These are phyloP conservation scores for Prolemur simus DNA, from an alignment of 2,113 vertebrate genomes.

Conservation along the genomic window DNA sequence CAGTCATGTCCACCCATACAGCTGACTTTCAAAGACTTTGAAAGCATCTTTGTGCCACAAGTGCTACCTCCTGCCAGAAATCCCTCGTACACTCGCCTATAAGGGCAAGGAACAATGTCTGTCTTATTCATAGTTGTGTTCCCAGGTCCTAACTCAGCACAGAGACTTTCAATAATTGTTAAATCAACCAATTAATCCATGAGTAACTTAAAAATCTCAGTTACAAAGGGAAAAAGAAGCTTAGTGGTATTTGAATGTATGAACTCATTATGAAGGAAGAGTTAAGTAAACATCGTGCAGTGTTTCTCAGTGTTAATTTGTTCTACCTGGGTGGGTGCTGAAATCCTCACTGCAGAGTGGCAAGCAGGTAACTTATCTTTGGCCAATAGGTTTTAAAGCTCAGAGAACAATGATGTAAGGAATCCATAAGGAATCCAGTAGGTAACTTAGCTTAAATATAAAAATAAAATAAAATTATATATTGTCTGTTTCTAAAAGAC, in stretches of 20 bases:
- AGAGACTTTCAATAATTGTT: not conserved
- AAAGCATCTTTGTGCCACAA: not conserved
- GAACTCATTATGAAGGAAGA: not conserved
- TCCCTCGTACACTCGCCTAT: not conserved
- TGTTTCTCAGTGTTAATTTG: not conserved
- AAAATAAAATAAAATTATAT: slow-evolving; percentile 3
- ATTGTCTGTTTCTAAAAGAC: not conserved
- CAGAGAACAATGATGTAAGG: not conserved
- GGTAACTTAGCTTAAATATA: not conserved
- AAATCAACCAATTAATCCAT: not conserved
- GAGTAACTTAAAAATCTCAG: not conserved
- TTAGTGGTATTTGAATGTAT: not conserved
- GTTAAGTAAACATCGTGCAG: not conserved
- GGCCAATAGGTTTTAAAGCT: not conserved
- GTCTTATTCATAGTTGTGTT: not conserved
- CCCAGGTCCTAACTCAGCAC: not conserved
- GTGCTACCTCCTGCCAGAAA: not conserved
- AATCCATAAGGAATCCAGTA: not conserved
- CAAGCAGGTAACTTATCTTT: not conserved
- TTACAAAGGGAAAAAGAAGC: not conserved
- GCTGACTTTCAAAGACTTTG: not conserved
- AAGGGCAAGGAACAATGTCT: not conserved
- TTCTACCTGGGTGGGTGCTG: not conserved
- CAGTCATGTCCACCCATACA: fast-evolving
- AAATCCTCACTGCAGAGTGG: not conserved